Percentiles rank a stretch among this genome's conserved stretches.
These are phyloP conservation scores for Galeopterus variegatus DNA, from an alignment of 2,113 vertebrate genomes.

Conservation along the genomic window DNA sequence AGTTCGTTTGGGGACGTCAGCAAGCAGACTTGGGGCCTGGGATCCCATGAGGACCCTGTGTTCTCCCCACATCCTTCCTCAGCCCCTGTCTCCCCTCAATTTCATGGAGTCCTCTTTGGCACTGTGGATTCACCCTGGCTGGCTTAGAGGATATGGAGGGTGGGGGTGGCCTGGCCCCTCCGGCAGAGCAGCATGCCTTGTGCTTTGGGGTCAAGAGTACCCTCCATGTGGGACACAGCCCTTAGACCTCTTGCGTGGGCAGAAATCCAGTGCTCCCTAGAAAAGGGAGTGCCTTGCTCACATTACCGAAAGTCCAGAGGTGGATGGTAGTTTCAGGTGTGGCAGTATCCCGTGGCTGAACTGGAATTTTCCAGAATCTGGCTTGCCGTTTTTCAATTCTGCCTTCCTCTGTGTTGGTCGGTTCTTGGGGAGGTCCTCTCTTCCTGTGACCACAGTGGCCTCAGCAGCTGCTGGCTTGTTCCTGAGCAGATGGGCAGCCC, in stretches of 20 bases:
- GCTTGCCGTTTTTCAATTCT: fast-evolving
- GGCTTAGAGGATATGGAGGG: fast-evolving
- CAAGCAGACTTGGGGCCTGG: fast-evolving
- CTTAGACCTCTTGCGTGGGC: too few relatives aligned
- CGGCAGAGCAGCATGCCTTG: fast-evolving
- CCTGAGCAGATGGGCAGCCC: not conserved
- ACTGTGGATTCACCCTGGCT: too few relatives aligned
- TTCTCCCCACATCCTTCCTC: not conserved
- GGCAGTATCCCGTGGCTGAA: not conserved
- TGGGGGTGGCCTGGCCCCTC: fast-evolving
- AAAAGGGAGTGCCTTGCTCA: too few relatives aligned
- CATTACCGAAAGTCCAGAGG: too few relatives aligned
- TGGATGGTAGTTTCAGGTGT: not conserved
- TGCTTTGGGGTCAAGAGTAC: too few relatives aligned
- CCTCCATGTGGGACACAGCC: too few relatives aligned
- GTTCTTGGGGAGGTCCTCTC: not conserved
- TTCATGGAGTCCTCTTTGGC: not conserved
- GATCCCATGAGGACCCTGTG: not conserved
- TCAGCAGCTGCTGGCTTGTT: fast-evolving
- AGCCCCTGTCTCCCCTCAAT: fast-evolving
- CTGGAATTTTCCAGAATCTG: not conserved
- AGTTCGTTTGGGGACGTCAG: fast-evolving
- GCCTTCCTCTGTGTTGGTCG: not conserved
- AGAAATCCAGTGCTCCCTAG: too few relatives aligned
- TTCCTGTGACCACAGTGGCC: not conserved